Base-by-base conservation (phyloP, 2,797 vertebrate genomes). In the Syndactyla subalaris region DNA sequence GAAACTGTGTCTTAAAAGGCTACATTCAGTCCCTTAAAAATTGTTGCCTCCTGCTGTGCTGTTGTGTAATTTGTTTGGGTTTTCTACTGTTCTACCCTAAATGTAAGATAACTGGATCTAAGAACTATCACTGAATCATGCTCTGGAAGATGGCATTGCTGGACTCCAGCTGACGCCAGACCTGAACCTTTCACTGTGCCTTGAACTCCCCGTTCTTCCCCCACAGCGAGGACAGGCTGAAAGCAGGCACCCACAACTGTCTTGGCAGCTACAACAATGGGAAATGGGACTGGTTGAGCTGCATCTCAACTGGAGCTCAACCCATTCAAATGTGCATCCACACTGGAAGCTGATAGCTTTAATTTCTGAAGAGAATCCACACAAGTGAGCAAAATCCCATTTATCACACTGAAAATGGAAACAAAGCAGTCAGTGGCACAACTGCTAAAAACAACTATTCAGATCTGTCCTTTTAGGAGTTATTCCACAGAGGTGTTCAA, bases 231-330 rank as follows among this genome's bases (percentile, higher is more conserved):
- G 27, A 32, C 15, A 34, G 45, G 14, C n/a, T 65, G 36, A 34
- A 12, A 72, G 19, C 32, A 36, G 0, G 10, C 3, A 70, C 5
- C 7, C 48, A 20, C 1, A 1, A 49, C 14, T 57, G 27, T 6
- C 21, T 24, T 3, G 14, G 59, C 22, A 87, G 55, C 34, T 48
- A 32, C 15, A 36, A 39, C 3, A 13, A 77, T 4, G 23, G 23
- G 7, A 48, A 90, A 48, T 7, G 7, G 38, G 51, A 43, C 15
- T 59, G 63, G 29, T 59, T 48, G 51, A 95, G 65, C 46, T 57
- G 19, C 48, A 89, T 62, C 13, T 67, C 61, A 57, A 49, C 22
- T 55, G 43, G 7, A 78, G 21, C 30, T 88, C 54, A 62, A 9
- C 15, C 17, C 36, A 59, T 63, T 46, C 43, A 66, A 88, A 72